A percentile compares a stretch with the other conserved stretches of the same genome.
Conservation (phyloP, 2,888 invertebrate species). For the Drosophila acutilabella region DNA sequence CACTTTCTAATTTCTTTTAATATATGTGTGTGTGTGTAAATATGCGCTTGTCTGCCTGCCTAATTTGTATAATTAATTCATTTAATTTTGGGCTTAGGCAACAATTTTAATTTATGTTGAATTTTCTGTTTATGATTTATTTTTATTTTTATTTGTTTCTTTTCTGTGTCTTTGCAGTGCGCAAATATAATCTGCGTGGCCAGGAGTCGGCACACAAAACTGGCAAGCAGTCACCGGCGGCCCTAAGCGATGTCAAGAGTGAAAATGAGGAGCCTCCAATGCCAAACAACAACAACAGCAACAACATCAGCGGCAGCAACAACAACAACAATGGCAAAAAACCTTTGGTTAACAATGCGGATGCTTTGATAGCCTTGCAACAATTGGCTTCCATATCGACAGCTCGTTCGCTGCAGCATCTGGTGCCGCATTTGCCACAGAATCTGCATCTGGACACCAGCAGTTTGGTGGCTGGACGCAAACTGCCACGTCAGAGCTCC, state of each 20-base stretch:
- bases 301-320: slow-evolving; percentile 5
- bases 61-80: slow-evolving; percentile 9
- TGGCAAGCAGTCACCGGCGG: slow-evolving; percentile 15
- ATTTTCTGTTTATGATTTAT: slow-evolving; percentile 4
- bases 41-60: slow-evolving; percentile 16
- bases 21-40: too few species aligned
- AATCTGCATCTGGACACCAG: slow-evolving; percentile 74
- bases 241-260: slow-evolving; percentile 16
- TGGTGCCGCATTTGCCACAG: slow-evolving; percentile 77
- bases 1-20: neutral
- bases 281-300: slow-evolving; percentile 13
- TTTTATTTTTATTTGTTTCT: slow-evolving; percentile 37
- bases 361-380: slow-evolving; percentile 82
- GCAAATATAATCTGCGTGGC: slow-evolving; percentile 61
- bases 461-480: slow-evolving; percentile 66
- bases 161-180: slow-evolving; percentile 63
- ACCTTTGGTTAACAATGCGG: slow-evolving; percentile 57
- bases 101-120: slow-evolving; percentile 7
- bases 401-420: slow-evolving; percentile 73
- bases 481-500: slow-evolving; percentile 73
- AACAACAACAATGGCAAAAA: slow-evolving; percentile 40
- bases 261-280: slow-evolving; percentile 64
- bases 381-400: slow-evolving; percentile 84
- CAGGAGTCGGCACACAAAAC: slow-evolving; percentile 35
- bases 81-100: slow-evolving; percentile 32